phyloP scores from a whole-genome alignment of 1,140 invertebrate species.

The Ridgeia piscesae region DNA sequence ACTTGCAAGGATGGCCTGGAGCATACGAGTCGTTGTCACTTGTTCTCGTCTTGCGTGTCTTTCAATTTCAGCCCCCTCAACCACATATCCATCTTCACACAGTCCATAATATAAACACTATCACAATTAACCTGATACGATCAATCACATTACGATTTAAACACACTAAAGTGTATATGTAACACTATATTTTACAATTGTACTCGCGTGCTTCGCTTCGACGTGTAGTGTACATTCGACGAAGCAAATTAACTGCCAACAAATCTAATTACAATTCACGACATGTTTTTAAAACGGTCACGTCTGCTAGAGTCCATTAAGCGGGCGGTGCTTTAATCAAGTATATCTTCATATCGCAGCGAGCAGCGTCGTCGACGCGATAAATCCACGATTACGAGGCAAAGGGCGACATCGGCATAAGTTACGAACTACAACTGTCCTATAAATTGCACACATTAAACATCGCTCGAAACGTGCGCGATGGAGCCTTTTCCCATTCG shows the following conservation, averaged over 20 bases:
- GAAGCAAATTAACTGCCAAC: neutral
- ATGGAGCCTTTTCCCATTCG: neutral
- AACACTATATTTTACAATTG: too few species aligned
- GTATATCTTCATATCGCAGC: neutral
- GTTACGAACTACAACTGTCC: neutral
- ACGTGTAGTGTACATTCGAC: neutral
- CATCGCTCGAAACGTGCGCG: neutral
- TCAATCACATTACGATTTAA: too few species aligned
- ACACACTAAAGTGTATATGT: too few species aligned
- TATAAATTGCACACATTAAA: neutral
- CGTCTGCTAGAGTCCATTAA: neutral
- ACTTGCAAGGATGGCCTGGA: too few species aligned
- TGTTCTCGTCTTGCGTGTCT: too few species aligned
- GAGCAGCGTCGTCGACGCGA: neutral
- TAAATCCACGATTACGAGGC: neutral
- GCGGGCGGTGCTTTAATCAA: neutral
- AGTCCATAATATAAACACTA: too few species aligned
- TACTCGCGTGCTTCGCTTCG: neutral
- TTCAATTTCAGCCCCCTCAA: too few species aligned
- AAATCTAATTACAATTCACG: neutral
- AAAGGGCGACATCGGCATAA: neutral
- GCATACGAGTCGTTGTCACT: too few species aligned
- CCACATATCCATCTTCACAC: too few species aligned
- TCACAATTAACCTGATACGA: too few species aligned
- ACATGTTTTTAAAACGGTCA: neutral